phyloP scores from a whole-genome alignment of 2,113 vertebrate genomes.

The Leptobrachium ailaonicum region DNA sequence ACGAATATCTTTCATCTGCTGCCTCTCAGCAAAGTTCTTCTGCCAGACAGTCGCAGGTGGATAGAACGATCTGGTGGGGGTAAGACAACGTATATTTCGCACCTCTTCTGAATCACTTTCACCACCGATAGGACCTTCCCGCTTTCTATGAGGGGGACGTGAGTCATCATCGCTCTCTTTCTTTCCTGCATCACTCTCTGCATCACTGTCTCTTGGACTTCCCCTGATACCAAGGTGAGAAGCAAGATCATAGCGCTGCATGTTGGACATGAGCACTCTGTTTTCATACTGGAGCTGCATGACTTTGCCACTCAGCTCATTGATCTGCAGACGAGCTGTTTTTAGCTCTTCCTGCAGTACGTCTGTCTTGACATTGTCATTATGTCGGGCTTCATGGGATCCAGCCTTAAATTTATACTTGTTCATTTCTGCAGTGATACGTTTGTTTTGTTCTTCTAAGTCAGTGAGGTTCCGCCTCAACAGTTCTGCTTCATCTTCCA shows the following conservation, averaged over 20 bases:
- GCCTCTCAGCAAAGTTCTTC: conserved; percentile 90
- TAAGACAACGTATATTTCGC: conserved; percentile 92
- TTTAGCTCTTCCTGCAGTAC: conserved; percentile 93
- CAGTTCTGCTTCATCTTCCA: conserved; percentile 95
- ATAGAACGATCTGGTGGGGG: conserved; percentile 89
- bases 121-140: conserved; percentile 91
- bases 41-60: conserved; percentile 78
- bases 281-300: conserved; percentile 99
- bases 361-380: conserved; percentile 84
- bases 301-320: conserved; percentile 95
- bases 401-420: conserved; percentile 94
- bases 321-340: conserved; percentile 91
- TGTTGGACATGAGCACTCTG: conserved; percentile 95
- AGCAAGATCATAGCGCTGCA: conserved; percentile 98
- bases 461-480: conserved; percentile 91
- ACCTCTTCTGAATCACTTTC: conserved; percentile 96
- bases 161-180: conserved; percentile 92
- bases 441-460: conserved; percentile 94
- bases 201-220: conserved; percentile 93
- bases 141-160: conserved; percentile 90
- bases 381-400: conserved; percentile 80
- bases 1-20: conserved; percentile 96
- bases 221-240: conserved; percentile 90
- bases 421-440: conserved; percentile 88
- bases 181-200: conserved; percentile 88